Evolutionary conservation across 2,797 vertebrate genomes (phyloP).

Genomic region (Chiropotes sagulatus): DNA sequence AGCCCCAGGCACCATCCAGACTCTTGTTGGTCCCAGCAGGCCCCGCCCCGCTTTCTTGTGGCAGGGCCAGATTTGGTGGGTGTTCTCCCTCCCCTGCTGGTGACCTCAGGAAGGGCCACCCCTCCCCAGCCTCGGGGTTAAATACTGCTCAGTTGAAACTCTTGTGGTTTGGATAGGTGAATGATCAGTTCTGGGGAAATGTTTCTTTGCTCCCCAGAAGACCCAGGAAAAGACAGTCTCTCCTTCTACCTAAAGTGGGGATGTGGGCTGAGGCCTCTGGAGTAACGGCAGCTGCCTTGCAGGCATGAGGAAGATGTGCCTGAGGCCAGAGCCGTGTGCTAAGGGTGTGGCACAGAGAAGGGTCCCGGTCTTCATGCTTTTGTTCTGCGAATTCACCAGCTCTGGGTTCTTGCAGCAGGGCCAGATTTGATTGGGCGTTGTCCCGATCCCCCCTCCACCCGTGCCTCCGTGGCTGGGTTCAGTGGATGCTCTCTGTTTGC

Average conservation of each 20-base stretch:
- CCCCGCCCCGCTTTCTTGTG: not conserved
- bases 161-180: not conserved
- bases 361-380: fast-evolving
- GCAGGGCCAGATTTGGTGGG: not conserved
- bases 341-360: not conserved
- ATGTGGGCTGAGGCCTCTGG: not conserved
- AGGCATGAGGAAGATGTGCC: not conserved
- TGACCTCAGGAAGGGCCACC: not conserved
- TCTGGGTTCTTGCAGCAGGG: too few relatives aligned
- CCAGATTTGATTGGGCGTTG: not conserved
- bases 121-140: fast-evolving
- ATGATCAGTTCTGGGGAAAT: not conserved
- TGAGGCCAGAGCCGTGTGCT: not conserved
- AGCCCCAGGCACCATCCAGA: not conserved
- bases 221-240: not conserved
- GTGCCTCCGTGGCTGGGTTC: not conserved
- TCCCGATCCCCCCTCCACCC: not conserved
- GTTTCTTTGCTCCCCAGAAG: not conserved
- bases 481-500: not conserved
- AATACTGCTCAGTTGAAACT: too few relatives aligned
- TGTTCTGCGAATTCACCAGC: not conserved
- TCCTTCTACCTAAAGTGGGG: fast-evolving
- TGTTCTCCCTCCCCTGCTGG: too few relatives aligned
- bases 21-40: not conserved
- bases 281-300: not conserved